Evolutionary conservation across 92 coral and sea anemone genomes (phyloP).

Genomic region (Nematostella vectensis): DNA sequence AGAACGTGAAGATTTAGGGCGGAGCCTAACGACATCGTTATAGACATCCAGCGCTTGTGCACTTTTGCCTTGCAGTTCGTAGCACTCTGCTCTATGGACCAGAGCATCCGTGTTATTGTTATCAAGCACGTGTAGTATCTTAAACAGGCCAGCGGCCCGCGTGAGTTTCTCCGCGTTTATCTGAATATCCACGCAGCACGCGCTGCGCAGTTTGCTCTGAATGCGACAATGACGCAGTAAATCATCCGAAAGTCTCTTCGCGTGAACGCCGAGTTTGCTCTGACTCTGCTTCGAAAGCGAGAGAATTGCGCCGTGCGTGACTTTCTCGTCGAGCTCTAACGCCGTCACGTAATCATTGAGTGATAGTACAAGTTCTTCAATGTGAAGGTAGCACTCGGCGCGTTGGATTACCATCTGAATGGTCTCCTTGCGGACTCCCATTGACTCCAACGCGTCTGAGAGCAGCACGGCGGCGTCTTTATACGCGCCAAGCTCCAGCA

Average conservation of each 20-base stretch:
- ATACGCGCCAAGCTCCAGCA: slow-evolving; percentile 36
- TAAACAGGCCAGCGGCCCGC: slow-evolving; percentile 56
- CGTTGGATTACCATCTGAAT: slow-evolving; percentile 40
- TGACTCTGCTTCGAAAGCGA: slow-evolving; percentile 41
- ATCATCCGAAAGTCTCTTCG: slow-evolving; percentile 43
- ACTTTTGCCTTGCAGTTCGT: slow-evolving; percentile 54
- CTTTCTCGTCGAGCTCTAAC: slow-evolving; percentile 36
- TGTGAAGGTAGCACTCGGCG: slow-evolving; percentile 52
- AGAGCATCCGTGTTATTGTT: slow-evolving; percentile 66
- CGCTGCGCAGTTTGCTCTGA: slow-evolving; percentile 31
- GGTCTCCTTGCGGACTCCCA: slow-evolving; percentile 8
- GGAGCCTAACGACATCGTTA: slow-evolving; percentile 20
- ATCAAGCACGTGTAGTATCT: slow-evolving; percentile 55
- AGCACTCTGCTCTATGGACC: slow-evolving; percentile 71
- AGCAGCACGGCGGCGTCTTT: slow-evolving; percentile 53
- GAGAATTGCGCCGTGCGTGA: slow-evolving; percentile 36
- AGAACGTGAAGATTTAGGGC: slow-evolving; percentile 47
- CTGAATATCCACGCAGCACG: slow-evolving; percentile 46
- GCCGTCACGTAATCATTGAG: slow-evolving; percentile 57
- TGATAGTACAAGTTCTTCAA: slow-evolving; percentile 45
- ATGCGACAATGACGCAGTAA: slow-evolving; percentile 44
- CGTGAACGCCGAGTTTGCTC: slow-evolving; percentile 18
- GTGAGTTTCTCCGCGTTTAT: slow-evolving; percentile 34
- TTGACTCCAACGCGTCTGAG: slow-evolving; percentile 47
- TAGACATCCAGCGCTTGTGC: slow-evolving; percentile 58